A percentile compares a stretch with the other conserved stretches of the same genome.
These are phyloP conservation scores for Sepioteuthis lessoniana DNA, from an alignment of 2,888 invertebrate genomes.

Conservation along the genomic window DNA sequence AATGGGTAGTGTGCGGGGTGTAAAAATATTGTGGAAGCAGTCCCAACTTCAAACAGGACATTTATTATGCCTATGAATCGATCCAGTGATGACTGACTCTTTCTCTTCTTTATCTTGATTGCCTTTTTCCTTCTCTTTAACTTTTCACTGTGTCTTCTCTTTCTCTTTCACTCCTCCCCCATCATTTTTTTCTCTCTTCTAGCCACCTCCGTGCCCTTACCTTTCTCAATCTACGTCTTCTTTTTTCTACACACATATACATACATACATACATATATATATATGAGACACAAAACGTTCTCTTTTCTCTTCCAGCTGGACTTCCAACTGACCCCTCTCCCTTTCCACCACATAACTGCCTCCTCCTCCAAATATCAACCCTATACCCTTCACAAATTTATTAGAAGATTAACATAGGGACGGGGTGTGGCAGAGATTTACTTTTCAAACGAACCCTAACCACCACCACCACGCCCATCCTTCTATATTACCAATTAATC, in stretches of 20 bases:
- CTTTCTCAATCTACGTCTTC: not conserved
- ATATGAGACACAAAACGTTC: not conserved
- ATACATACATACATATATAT: not conserved
- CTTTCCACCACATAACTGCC: not conserved
- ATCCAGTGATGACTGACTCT: not conserved
- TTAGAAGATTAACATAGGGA: not conserved
- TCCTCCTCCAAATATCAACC: too few species aligned
- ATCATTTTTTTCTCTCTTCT: not conserved
- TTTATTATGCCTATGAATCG: constrained; percentile 8
- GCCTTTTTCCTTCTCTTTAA: not conserved
- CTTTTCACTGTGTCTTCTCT: not conserved
- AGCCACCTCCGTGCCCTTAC: not conserved
- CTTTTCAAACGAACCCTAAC: not conserved
- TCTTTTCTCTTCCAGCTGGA: not conserved
- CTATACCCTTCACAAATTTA: too few species aligned
- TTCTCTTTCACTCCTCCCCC: not conserved
- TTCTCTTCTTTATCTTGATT: not conserved
- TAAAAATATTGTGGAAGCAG: not conserved
- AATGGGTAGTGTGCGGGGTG: not conserved
- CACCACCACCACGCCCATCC: not conserved
- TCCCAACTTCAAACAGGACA: constrained; percentile 21
- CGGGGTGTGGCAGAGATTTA: not conserved
- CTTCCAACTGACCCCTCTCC: not conserved
- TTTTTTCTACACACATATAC: too few species aligned
- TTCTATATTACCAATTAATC: not conserved